Percentiles rank a stretch among this genome's conserved stretches.
phyloP scores from a whole-genome alignment of 2,797 vertebrate species.

The Pseudochromis fuscus region DNA sequence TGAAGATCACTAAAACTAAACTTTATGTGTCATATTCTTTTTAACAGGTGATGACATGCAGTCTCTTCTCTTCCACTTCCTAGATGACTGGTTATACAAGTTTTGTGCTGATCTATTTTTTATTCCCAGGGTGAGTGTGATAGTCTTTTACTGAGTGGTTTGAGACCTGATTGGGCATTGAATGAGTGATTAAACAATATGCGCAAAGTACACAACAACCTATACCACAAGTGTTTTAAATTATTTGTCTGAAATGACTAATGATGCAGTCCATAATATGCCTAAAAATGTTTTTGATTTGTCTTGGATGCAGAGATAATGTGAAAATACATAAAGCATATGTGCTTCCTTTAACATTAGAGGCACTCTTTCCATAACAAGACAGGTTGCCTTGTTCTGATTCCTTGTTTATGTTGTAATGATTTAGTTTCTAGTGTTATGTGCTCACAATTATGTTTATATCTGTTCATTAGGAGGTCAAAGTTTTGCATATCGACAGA shows the following conservation, averaged over 20 bases:
- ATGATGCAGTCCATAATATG: not conserved
- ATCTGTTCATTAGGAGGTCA: slow-evolving; percentile 89
- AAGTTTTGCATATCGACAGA: slow-evolving; percentile 92
- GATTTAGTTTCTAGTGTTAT: not conserved
- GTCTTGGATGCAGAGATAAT: no score
- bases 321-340: no score
- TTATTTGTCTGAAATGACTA: no score
- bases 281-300: not conserved
- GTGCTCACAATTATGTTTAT: not conserved
- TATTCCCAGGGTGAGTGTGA: slow-evolving; percentile 92
- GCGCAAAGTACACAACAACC: no score
- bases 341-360: not conserved
- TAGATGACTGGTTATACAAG: slow-evolving; percentile 97
- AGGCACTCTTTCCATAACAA: not conserved
- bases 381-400: not conserved
- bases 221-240: no score
- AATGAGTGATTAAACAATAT: no score
- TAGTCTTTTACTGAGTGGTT: not conserved
- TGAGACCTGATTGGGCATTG: not conserved
- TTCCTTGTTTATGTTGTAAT: not conserved
- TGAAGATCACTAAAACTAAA: slow-evolving; percentile 4
- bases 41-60: slow-evolving; percentile 91
- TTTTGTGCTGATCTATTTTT: slow-evolving; percentile 96
- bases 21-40: not conserved
- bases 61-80: slow-evolving; percentile 95